Base-by-base conservation (phyloP, 2,888 invertebrate genomes). In the Notodonta ziczac region DNA sequence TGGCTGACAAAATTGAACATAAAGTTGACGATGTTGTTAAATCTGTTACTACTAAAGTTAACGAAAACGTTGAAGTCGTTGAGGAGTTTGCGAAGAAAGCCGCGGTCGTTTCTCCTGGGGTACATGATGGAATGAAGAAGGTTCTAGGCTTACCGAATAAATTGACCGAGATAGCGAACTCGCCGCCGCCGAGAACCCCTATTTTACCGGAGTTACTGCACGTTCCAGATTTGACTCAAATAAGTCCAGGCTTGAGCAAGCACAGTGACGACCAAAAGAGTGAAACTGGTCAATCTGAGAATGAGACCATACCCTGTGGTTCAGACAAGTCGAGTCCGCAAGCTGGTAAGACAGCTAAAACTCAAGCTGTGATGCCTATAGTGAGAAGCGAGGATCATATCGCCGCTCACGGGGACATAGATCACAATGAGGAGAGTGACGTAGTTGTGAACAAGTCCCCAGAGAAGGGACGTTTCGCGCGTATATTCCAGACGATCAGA, bases 281-380 rank as follows among this genome's bases (percentile, higher is more conserved):
- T 72, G 91, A 92, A 40, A 85, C 81, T 2, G 91, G 86, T 0
- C 92, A 93, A 61, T 94, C 94, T 4, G 94, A 94, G 66, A 93
- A 93, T 66, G 94, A 94, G 65, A 94, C 94, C 0, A 93, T 94
- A 60, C 89, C 91, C 0, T 94, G 94, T 72, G 91, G 84, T 7
- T 94, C 94, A 0, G 93, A 92, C 65, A 94, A 94, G 67, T 93
- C 93, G 5, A 94, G 94, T 73, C 94, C 94, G 8, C 90, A 87
- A 64, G 74, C 84, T 6, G 90, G 84, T 0, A 94, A 93, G 72
- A 85, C 84, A 7, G 76, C 86, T 5, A 94, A 93, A 72, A 94
- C 92, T 2, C 94, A 94, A 76, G 94, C 94, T 2, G 94, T 94
- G 40, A 84, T 94, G 84, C 94, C 94, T 3, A 93, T 93, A 66